Conservation (phyloP, 2,797 vertebrate species). For the Epinephelus coioides region DNA sequence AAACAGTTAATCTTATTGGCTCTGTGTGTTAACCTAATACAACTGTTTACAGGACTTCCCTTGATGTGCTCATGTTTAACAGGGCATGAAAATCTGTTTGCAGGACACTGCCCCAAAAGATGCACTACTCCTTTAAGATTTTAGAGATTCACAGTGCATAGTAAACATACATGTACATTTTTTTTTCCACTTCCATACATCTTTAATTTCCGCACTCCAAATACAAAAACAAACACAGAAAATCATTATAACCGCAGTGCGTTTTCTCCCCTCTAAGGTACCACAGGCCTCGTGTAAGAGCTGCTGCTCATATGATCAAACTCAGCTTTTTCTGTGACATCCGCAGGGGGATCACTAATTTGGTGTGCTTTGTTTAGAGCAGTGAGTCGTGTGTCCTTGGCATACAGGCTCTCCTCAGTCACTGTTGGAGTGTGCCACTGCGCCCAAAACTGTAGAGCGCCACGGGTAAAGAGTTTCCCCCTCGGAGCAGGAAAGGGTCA, state of each 20-base stretch:
- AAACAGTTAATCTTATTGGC: background rate
- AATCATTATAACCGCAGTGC: background rate
- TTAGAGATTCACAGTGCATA: background rate
- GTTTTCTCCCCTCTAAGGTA: background rate
- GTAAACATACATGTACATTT: background rate
- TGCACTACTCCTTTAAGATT: background rate
- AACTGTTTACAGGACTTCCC: background rate
- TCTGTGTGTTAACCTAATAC: background rate
- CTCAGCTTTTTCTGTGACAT: slow-evolving; percentile 34
- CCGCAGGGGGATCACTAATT: slow-evolving; percentile 31
- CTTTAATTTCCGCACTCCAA: background rate
- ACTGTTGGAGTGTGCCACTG: slow-evolving; percentile 29
- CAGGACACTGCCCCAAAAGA: background rate
- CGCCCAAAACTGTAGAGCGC: slow-evolving; percentile 28
- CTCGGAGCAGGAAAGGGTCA: slow-evolving; percentile 38
- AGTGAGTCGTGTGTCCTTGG: slow-evolving; percentile 46
- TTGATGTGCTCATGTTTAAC: background rate
- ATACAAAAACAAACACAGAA: slow-evolving; percentile 21
- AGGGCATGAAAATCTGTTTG: background rate
- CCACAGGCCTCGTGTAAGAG: slow-evolving; percentile 10
- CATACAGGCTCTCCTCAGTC: slow-evolving; percentile 31
- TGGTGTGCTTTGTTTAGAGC: slow-evolving; percentile 42
- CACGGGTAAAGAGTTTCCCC: slow-evolving; percentile 27
- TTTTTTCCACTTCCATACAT: background rate
- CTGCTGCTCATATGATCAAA: slow-evolving; percentile 8